Base-by-base conservation (phyloP, 1,140 invertebrate genomes). In the Camponotus floridanus region DNA sequence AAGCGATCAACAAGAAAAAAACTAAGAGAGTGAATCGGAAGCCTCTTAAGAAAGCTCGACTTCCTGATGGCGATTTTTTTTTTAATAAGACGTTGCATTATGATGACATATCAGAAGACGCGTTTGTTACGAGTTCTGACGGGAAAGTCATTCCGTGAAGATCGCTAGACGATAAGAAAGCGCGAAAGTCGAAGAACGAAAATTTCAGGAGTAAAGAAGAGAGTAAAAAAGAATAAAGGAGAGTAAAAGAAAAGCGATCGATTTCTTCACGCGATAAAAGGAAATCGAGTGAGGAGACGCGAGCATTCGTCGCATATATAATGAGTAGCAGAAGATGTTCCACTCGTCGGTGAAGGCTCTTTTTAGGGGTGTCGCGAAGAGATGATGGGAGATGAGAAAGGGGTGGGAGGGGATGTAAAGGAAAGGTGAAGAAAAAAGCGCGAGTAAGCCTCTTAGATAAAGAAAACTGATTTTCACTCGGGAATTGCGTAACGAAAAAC, bases 401-500 rank as follows among this genome's bases (percentile, higher is more conserved):
- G 67, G 8, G n/a, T 42, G 2, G 31, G 18, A 6, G 21, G 8
- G 3, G 8, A n/a, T 68, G 55, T 79, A 55, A 68, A 45, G 15
- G 45, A 67, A 33, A 79, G 33, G 11, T 11, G 18, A 21, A 36
- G 61, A 31, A 79, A 48, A 67, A 79, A 67, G 76, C 62, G 21
- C 8, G 62, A 79, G 8, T 79, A 79, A 79, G 76, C 76, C 65
- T 39, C 76, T 79, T 79, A 67, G 62, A 79, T 48, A 79, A 79
- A 79, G 76, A 79, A 67, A 79, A 79, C 62, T 79, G 62, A 79
- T 79, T 67, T 79, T 33, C 42, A 79, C 61, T 68, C 7, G 76
- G n/a, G 42, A 68, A 79, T 79, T 79, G 62, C 62, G 76, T 79
- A 36, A 79, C 76, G n/a, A 79, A 79, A 79, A 79, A 79, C 62